Percentiles rank a stretch among this genome's conserved stretches.
These are phyloP conservation scores for Syndactyla subalaris DNA, from an alignment of 2,797 vertebrate genomes.

Conservation along the genomic window DNA sequence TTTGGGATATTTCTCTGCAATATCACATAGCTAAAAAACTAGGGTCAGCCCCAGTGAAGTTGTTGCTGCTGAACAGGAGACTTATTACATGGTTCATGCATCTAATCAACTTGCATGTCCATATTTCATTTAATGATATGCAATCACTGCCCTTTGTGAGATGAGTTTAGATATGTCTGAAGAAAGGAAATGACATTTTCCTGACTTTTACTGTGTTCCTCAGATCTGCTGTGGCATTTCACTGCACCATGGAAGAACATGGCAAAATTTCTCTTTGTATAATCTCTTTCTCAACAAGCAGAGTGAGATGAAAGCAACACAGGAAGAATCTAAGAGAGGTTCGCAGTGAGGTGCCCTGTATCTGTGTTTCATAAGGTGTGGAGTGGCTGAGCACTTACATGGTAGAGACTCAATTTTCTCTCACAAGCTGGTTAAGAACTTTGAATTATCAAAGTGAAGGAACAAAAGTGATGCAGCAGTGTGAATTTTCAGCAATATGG, in stretches of 20 bases:
- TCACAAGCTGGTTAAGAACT: background rate
- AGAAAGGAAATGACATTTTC: accelerated
- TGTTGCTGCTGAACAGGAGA: background rate
- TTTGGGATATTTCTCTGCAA: background rate
- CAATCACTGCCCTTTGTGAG: background rate
- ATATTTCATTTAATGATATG: background rate
- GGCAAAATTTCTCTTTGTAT: background rate
- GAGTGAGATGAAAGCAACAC: background rate
- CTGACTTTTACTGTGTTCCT: background rate
- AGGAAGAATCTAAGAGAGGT: background rate
- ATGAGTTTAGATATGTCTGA: background rate
- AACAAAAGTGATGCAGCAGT: background rate
- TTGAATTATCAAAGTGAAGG: background rate
- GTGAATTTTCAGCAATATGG: background rate
- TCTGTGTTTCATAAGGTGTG: background rate
- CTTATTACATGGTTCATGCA: background rate
- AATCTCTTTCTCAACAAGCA: background rate
- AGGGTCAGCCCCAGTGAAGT: background rate
- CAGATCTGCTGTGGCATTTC: background rate
- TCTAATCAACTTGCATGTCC: background rate
- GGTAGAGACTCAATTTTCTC: background rate
- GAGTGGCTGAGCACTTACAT: background rate
- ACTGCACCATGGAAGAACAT: background rate
- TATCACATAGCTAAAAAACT: background rate
- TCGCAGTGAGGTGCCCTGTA: background rate